Conservation (phyloP, 2,797 vertebrate species). For the Vipera ursinii region DNA sequence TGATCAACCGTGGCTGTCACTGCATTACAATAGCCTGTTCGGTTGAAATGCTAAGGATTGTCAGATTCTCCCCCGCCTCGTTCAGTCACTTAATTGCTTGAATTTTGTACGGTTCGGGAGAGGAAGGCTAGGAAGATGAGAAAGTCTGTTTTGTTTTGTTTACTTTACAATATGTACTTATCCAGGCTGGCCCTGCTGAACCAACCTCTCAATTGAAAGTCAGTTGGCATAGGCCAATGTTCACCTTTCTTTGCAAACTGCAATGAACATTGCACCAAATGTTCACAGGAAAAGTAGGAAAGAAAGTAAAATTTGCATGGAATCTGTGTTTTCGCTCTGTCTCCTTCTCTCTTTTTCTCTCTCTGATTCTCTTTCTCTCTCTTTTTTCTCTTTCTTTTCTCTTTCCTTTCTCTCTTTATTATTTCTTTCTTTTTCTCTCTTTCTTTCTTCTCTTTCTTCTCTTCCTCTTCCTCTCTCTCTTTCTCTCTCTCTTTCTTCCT, state of each 20-base stretch:
- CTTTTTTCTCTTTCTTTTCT: too few relatives aligned
- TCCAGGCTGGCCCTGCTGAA: background rate
- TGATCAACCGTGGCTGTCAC: background rate
- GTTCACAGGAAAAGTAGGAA: background rate
- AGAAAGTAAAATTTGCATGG: background rate
- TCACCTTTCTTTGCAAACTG: background rate
- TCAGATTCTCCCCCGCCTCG: background rate
- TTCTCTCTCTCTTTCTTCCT: too few relatives aligned
- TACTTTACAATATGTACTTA: background rate
- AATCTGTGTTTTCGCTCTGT: background rate
- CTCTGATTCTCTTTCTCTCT: too few relatives aligned
- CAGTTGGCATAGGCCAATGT: background rate
- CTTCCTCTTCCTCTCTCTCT: too few relatives aligned
- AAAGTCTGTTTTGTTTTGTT: background rate
- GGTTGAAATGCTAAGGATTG: background rate
- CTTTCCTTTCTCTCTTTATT: too few relatives aligned
- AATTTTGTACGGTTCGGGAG: background rate
- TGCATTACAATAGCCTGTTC: constrained; percentile 4
- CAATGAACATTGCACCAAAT: background rate
- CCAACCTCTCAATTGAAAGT: background rate
- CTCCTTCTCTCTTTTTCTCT: too few relatives aligned
- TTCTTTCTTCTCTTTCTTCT: too few relatives aligned
- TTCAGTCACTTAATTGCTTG: background rate
- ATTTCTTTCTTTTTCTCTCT: too few relatives aligned
- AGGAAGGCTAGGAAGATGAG: background rate